Evolutionary conservation across 2,797 vertebrate species (phyloP).

Genomic region (Mus minutoides): DNA sequence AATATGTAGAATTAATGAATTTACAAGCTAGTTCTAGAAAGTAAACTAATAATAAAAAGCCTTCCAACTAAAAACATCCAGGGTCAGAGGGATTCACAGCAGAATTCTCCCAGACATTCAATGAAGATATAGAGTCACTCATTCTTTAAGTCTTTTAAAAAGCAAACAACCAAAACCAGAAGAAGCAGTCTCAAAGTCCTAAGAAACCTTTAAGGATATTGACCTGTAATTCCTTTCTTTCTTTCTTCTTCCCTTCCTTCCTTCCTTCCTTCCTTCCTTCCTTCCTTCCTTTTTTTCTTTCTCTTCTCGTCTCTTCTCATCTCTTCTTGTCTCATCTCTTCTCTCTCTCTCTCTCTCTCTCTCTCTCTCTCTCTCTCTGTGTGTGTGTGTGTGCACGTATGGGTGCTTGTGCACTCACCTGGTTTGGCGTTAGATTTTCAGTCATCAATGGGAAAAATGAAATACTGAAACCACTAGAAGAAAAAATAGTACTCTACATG

Average conservation of each 20-base stretch:
- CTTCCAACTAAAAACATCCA: background rate
- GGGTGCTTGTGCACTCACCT: no score
- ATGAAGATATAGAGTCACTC: background rate
- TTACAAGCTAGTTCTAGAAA: background rate
- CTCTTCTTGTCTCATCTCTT: no score
- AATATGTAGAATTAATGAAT: background rate
- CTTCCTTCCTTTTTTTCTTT: no score
- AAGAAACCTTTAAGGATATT: background rate
- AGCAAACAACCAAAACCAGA: background rate
- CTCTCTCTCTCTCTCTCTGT: no score
- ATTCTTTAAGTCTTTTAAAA: background rate
- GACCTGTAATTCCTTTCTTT: no score
- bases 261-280: no score
- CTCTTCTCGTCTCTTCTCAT: no score
- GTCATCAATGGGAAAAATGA: background rate
- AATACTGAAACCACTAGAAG: background rate
- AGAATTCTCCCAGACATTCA: background rate
- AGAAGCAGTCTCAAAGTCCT: background rate
- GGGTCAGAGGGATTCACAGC: background rate
- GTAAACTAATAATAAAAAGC: background rate
- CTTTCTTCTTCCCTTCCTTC: no score
- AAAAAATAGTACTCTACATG: background rate
- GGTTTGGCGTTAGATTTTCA: no score
- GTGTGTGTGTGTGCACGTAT: no score
- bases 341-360: no score